Evolutionary conservation across 2,797 vertebrate genomes (phyloP), one percentile per base, ranked within the genome.

Genomic region (Phataginus tricuspis): DNA sequence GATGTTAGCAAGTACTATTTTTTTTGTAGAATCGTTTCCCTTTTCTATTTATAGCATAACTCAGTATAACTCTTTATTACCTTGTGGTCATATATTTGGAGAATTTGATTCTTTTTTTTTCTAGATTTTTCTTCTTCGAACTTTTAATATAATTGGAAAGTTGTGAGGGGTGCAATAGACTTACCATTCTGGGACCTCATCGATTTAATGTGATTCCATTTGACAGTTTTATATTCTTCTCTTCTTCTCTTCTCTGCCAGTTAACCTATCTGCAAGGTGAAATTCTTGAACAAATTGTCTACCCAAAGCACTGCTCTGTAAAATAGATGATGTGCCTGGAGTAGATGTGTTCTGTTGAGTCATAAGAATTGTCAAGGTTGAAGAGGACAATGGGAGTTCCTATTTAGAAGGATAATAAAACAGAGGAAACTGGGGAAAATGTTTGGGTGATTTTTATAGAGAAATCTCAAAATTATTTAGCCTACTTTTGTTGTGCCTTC

Each of bases 241-340:
- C 18, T 89, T 96, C 90, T 91, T 69, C 79, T 87, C 71, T 91
- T 91, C 92, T 96, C 95, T 97, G 86, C 91, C 96, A 96, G 94
- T 97, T 96, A 98, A 96, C 91, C 89, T 97, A 97, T 85, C 89
- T 93, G 69, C 97, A 97, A 97, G 96, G 96, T 97, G 96, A 97
- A 96, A 96, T 82, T 94, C 86, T 97, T 94, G 55, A 97, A 96
- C 86, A 94, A 97, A 97, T 86, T 94, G 79, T 97, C 94, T 95
- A 94, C 83, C 80, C 90, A 96, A 94, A 96, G 68, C 72, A 85
- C 84, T 95, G 74, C 68, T 93, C 88, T 94, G 16, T 96, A 63
- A 96, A 97, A 96, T 53, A 94, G 96, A 96, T 91, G 77, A 83
- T 85, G 45, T 89, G 34, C 27, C 88, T 68, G 8, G 19, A 94